Evolutionary conservation across 1,140 invertebrate species (phyloP).

Genomic region (Campoletis sonorensis): DNA sequence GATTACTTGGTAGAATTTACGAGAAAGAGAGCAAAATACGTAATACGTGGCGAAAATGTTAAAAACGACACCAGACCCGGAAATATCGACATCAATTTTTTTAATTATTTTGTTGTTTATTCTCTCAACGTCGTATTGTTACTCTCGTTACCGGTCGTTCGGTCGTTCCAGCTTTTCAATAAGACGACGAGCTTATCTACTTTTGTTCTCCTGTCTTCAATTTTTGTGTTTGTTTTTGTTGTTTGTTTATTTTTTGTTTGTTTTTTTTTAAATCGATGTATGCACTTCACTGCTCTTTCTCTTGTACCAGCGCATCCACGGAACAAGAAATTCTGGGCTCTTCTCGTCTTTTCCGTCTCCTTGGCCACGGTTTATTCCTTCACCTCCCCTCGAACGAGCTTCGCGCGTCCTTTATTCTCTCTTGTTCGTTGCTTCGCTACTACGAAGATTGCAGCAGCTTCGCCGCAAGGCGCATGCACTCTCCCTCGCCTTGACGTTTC

Average conservation of each 20-base stretch:
- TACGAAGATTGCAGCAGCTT: not conserved
- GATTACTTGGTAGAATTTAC: no score
- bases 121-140: no score
- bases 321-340: not conserved
- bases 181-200: no score
- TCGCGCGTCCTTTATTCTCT: constrained; percentile 12
- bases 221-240: not conserved
- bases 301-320: not conserved
- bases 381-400: constrained; percentile 2
- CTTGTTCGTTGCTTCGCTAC: not conserved
- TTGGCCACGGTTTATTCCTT: constrained; percentile 2
- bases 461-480: constrained; percentile 30
- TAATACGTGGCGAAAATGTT: no score
- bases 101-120: no score
- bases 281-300: not conserved
- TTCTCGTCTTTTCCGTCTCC: not conserved
- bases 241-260: not conserved
- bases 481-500: not conserved
- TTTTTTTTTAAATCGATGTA: not conserved
- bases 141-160: no score
- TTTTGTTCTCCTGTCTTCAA: no score
- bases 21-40: no score
- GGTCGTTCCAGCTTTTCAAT: no score
- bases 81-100: no score
- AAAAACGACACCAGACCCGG: no score